Percentiles rank a stretch among this genome's conserved stretches.
Evolutionary conservation across 1,140 invertebrate genomes (phyloP).

Genomic region (Brachionus sp.): DNA sequence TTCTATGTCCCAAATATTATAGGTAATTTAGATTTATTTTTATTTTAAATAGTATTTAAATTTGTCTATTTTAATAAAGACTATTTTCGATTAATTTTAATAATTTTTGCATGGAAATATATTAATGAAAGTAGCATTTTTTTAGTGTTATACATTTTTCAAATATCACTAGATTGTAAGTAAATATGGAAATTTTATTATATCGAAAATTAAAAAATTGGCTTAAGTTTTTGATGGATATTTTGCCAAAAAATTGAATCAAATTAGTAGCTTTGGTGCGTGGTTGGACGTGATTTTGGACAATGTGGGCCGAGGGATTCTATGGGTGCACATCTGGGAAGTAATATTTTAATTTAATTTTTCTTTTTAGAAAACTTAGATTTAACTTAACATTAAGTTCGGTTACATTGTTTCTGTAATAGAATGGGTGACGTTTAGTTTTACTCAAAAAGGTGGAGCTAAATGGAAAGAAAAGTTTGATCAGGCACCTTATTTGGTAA

Average conservation of each 20-base stretch:
- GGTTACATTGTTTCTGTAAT: conserved; percentile 3
- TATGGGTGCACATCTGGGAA: background rate
- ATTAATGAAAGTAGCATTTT: background rate
- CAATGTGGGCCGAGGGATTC: conserved; percentile 16
- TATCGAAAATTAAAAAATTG: background rate
- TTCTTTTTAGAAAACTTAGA: background rate
- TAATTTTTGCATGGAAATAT: conserved; percentile 21
- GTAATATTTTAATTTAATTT: background rate
- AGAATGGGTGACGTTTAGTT: conserved; percentile 41
- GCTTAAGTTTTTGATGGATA: conserved; percentile 42
- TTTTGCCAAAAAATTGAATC: conserved; percentile 34
- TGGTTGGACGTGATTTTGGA: conserved; percentile 45
- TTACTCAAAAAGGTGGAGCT: background rate
- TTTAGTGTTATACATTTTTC: conserved; percentile 10
- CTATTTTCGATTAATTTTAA: conserved; percentile 15
- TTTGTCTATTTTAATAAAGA: background rate
- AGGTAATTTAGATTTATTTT: background rate
- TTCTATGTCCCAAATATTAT: conserved; percentile 38
- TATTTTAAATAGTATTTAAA: background rate
- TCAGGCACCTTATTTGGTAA: background rate
- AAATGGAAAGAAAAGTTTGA: conserved; percentile 29
- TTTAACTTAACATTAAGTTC: conserved; percentile 33
- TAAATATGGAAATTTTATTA: background rate
- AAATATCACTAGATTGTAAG: conserved; percentile 38
- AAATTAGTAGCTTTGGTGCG: conserved; percentile 28